Percentiles rank a stretch among this genome's conserved stretches.
phyloP scores from a whole-genome alignment of 2,888 invertebrate species.

The Lycaena phlaeas region DNA sequence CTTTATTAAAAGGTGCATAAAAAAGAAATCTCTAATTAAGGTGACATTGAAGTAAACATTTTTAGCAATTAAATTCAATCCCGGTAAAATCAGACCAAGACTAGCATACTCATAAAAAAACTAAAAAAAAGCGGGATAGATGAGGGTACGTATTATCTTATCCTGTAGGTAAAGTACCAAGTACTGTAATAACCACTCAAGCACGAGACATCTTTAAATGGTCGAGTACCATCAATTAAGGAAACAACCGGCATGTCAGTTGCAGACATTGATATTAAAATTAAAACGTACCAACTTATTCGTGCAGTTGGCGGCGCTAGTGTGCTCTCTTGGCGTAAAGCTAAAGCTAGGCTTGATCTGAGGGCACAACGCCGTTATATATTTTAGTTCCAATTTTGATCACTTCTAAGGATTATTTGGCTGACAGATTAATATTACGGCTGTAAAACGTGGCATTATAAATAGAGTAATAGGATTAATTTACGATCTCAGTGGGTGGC shows the following conservation, averaged over 20 bases:
- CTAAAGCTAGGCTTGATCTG: too few species aligned
- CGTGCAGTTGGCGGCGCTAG: not conserved
- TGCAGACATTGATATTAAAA: slow-evolving; percentile 1
- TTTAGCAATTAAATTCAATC: too few species aligned
- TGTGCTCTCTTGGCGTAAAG: too few species aligned
- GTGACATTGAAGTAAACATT: too few species aligned
- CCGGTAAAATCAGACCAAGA: too few species aligned
- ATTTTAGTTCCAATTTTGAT: too few species aligned
- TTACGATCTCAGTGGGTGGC: slow-evolving; percentile 52
- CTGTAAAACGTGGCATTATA: not conserved
- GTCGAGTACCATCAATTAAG: slow-evolving; percentile 3
- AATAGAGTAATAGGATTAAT: slow-evolving; percentile 48
- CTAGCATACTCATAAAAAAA: not conserved
- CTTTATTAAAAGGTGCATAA: too few species aligned
- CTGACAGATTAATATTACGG: too few species aligned
- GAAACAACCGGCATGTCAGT: slow-evolving; percentile 5
- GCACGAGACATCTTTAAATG: slow-evolving; percentile 7
- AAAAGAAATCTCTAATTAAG: too few species aligned
- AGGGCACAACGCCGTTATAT: too few species aligned
- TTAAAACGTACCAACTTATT: not conserved
- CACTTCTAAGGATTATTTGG: too few species aligned
- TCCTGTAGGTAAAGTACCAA: not conserved
- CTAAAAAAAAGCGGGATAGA: too few species aligned
- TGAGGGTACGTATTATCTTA: not conserved
- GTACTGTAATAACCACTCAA: not conserved